Evolutionary conservation across 2,888 invertebrate genomes (phyloP).

Genomic region (Seira ritae): DNA sequence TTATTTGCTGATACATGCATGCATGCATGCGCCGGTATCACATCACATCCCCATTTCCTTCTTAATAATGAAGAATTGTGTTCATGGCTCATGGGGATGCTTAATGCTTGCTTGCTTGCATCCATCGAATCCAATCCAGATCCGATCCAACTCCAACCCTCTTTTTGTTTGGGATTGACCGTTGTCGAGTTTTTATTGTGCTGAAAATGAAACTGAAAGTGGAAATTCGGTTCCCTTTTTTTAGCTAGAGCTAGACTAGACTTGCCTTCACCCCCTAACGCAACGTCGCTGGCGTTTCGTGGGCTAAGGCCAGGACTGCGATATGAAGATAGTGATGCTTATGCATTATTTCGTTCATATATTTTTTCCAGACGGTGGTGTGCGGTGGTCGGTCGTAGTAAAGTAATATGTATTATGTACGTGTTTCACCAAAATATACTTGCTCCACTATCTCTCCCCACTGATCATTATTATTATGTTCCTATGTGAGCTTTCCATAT

Average conservation of each 20-base stretch:
- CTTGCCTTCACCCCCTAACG: constrained; percentile 29
- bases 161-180: constrained; percentile 46
- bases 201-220: background rate
- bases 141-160: constrained; percentile 33
- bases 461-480: background rate
- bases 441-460: background rate
- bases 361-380: background rate
- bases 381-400: too few species aligned
- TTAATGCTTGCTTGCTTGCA: constrained; percentile 10
- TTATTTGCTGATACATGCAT: constrained; percentile 4
- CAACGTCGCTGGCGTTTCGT: constrained; percentile 23
- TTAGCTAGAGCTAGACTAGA: constrained; percentile 24
- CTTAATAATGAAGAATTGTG: background rate
- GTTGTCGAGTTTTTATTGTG: constrained; percentile 32
- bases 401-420: background rate
- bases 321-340: background rate
- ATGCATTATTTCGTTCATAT: background rate
- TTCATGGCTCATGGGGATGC: constrained; percentile 18
- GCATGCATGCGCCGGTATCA: too few species aligned
- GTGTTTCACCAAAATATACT: background rate
- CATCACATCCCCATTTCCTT: background rate
- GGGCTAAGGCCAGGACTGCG: background rate
- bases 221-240: constrained; percentile 32
- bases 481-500: constrained; percentile 9
- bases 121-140: constrained; percentile 16